A percentile compares a stretch with the other conserved stretches of the same genome.
phyloP scores from a whole-genome alignment of 2,888 invertebrate genomes.

The Tricholauxania praeusta region DNA sequence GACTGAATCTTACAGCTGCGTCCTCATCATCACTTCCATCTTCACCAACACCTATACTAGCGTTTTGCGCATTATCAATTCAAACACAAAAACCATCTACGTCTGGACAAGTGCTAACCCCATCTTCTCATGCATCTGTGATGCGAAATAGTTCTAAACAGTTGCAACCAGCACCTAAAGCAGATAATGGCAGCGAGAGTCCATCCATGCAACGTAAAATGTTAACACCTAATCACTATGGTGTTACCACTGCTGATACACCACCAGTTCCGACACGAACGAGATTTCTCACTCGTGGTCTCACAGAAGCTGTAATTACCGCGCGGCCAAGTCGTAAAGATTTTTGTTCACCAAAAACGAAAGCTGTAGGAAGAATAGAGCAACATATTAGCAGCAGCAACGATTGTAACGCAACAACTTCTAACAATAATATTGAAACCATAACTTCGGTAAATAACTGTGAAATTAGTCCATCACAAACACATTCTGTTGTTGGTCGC shows the following conservation, averaged over 20 bases:
- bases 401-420: slow-evolving; percentile 40
- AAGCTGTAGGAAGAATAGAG: slow-evolving; percentile 23
- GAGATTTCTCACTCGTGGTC: slow-evolving; percentile 62
- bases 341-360: slow-evolving; percentile 53
- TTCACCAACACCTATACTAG: slow-evolving; percentile 28
- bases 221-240: background rate
- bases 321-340: slow-evolving; percentile 65
- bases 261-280: slow-evolving; percentile 46
- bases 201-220: slow-evolving; percentile 46
- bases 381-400: slow-evolving; percentile 38
- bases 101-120: slow-evolving; percentile 14
- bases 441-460: background rate
- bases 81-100: slow-evolving; percentile 8
- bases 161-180: slow-evolving; percentile 43
- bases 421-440: slow-evolving; percentile 61
- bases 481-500: slow-evolving; percentile 48
- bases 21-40: slow-evolving; percentile 26
- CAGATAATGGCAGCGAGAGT: slow-evolving; percentile 41
- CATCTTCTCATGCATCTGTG: slow-evolving; percentile 6
- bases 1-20: background rate
- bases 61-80: background rate
- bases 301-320: slow-evolving; percentile 66
- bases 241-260: slow-evolving; percentile 23
- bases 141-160: slow-evolving; percentile 26
- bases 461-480: background rate